Percentiles rank a stretch among this genome's conserved stretches.
Evolutionary conservation across 2,797 vertebrate genomes (phyloP).

Genomic region (Tapirus indicus): DNA sequence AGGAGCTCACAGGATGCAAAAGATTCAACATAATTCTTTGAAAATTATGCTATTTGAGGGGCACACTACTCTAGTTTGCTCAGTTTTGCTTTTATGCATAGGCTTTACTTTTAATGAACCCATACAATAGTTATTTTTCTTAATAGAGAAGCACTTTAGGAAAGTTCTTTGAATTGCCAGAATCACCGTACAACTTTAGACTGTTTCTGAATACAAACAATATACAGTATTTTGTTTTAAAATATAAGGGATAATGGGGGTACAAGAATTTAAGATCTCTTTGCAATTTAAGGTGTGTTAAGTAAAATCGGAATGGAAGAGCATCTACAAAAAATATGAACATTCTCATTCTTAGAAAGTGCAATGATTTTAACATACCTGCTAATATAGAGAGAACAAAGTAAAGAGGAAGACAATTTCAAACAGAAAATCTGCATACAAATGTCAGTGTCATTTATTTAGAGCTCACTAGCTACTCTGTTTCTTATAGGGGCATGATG

Average conservation of each 20-base stretch:
- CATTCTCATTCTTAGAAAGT: slow-evolving; percentile 5
- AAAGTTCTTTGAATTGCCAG: slow-evolving; percentile 41
- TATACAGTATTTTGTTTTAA: not conserved
- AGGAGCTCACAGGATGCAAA: not conserved
- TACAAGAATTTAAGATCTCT: slow-evolving; percentile 8
- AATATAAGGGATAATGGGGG: not conserved
- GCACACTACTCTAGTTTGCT: not conserved
- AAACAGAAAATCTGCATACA: not conserved
- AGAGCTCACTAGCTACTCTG: not conserved
- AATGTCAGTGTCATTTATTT: not conserved
- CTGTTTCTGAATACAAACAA: not conserved
- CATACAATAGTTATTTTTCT: not conserved
- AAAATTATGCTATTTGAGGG: slow-evolving; percentile 21
- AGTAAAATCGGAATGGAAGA: not conserved
- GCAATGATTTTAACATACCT: not conserved
- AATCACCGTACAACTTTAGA: not conserved
- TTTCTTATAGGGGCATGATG: not conserved
- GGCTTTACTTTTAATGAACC: slow-evolving; percentile 42
- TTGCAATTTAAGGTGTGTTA: slow-evolving; percentile 1
- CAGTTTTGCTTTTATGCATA: not conserved
- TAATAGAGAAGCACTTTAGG: slow-evolving; percentile 27
- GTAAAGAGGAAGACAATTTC: not conserved
- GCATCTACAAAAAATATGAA: not conserved
- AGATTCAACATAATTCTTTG: not conserved
- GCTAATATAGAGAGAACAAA: not conserved